These are phyloP conservation scores for Myodes glareolus DNA, from an alignment of 2,113 vertebrate species.

Conservation along the genomic window DNA sequence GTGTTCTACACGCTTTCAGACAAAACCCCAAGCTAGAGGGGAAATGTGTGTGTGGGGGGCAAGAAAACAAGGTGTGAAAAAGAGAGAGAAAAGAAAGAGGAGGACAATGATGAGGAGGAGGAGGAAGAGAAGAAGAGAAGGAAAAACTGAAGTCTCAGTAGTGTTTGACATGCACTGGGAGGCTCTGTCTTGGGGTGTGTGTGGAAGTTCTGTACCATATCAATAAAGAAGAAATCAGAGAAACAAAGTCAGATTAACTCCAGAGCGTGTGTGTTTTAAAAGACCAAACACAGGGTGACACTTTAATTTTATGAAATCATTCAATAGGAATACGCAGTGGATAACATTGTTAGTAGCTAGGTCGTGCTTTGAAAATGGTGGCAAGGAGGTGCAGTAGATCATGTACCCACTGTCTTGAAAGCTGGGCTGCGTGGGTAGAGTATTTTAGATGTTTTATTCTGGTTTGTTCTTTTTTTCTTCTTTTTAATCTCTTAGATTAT, in stretches of 20 bases:
- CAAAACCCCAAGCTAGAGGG: not conserved
- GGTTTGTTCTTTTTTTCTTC: not conserved
- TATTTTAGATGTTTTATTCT: not conserved
- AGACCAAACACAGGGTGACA: not conserved
- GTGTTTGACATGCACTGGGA: not conserved
- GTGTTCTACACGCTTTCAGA: not conserved
- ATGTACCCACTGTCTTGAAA: not conserved
- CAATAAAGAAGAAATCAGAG: not conserved
- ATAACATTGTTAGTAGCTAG: not conserved
- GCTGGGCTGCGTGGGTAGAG: not conserved
- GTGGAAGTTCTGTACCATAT: not conserved
- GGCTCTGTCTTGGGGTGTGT: not conserved
- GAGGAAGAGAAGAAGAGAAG: not conserved
- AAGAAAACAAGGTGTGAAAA: not conserved
- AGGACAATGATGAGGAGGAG: not conserved
- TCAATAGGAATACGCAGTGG: not conserved
- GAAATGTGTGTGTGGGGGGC: not conserved
- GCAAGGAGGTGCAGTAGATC: not conserved
- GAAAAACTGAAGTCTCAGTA: not conserved
- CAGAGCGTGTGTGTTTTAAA: not conserved
- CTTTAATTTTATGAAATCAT: not conserved
- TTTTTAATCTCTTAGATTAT: not conserved
- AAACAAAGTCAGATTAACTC: constrained; percentile 14
- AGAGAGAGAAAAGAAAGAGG: not conserved
- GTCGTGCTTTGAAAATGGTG: not conserved